phyloP scores from a whole-genome alignment of 2,888 invertebrate genomes.

The Zygaena filipendulae region DNA sequence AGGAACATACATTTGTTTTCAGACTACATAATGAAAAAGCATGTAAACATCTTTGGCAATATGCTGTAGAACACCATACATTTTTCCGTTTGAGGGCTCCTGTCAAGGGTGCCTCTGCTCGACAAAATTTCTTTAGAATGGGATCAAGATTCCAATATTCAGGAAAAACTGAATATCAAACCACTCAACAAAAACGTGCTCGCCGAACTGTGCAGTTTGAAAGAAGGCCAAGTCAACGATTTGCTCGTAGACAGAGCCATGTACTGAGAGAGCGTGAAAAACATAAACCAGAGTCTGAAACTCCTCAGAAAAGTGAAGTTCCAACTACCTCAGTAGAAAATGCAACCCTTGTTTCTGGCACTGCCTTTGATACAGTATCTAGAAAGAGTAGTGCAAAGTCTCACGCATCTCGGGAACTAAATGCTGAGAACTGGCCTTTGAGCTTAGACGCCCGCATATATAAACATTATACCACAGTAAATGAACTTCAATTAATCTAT shows the following conservation, averaged over 20 bases:
- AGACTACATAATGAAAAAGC: slow-evolving; percentile 96
- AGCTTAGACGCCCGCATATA: no score
- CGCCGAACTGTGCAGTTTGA: slow-evolving; percentile 96
- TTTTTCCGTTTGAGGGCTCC: slow-evolving; percentile 96
- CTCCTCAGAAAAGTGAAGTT: slow-evolving; percentile 29
- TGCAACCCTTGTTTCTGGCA: slow-evolving; percentile 26
- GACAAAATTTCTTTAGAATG: slow-evolving; percentile 98
- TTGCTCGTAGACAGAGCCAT: slow-evolving; percentile 92
- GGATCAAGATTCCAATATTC: slow-evolving; percentile 95
- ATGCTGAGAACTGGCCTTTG: no score
- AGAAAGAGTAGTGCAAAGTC: slow-evolving; percentile 69
- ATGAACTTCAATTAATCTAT: no score
- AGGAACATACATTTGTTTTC: slow-evolving; percentile 99
- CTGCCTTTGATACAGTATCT: slow-evolving; percentile 40
- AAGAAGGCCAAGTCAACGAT: slow-evolving; percentile 95
- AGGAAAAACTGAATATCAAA: slow-evolving; percentile 98
- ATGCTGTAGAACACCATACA: slow-evolving; percentile 99
- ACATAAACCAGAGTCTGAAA: slow-evolving; percentile 46
- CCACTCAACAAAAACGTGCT: slow-evolving; percentile 90
- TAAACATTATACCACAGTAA: no score
- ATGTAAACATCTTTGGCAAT: slow-evolving; percentile 99
- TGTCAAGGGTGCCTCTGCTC: slow-evolving; percentile 86
- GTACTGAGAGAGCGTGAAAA: slow-evolving; percentile 83
- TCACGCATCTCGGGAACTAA: no score
- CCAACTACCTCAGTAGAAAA: slow-evolving; percentile 40